Base-by-base conservation (phyloP, 1,140 invertebrate species). In the Drosophila bifasciata region DNA sequence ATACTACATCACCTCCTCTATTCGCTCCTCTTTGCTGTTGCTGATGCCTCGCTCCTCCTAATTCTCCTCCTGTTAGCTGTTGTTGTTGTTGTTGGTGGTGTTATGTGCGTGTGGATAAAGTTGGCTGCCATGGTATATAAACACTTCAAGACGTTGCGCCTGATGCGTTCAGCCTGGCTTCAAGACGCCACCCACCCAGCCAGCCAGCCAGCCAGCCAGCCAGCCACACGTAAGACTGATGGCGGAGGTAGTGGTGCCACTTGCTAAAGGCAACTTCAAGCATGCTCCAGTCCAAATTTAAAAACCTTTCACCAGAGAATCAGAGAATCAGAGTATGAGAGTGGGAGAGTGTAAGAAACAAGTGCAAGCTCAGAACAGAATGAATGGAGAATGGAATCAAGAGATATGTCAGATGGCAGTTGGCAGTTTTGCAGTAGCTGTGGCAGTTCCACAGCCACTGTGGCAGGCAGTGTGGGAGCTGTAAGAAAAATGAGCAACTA, bases 91-190 rank as follows among this genome's bases (percentile, higher is more conserved):
- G 16, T 52, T 55, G 36, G 16, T 41, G 23, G 43, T 46, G 4
- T 7, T 15, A 67, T 53, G 53, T 46, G 36, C 23, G 53, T 36
- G 48, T 46, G 69, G 72, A 67, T 52, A 76, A 77, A 77, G 74
- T 73, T 79, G 51, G 32, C 51, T 46, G 45, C 58, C 57, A 32
- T 62, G 50, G 56, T 56, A 68, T 61, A 79, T 73, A 78, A 68
- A 79, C 75, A 73, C 76, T 78, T 78, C 53, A 79, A 73, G 53
- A 76, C 73, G 45, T 50, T 69, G 59, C 52, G 63, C 74, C 61
- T 75, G 72, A 74, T 75, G 72, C 69, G 68, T 50, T 73, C 66
- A 61, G 43, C 69, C 44, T 19, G 56, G 56, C 56, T 59, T 48
- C 48, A 58, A 73, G 62, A 74, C 56, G 69, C 17, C 32, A 25